Percentiles rank a stretch among this genome's conserved stretches.
These are phyloP conservation scores for Theocolax elegans DNA, from an alignment of 1,140 invertebrate species.

Conservation along the genomic window DNA sequence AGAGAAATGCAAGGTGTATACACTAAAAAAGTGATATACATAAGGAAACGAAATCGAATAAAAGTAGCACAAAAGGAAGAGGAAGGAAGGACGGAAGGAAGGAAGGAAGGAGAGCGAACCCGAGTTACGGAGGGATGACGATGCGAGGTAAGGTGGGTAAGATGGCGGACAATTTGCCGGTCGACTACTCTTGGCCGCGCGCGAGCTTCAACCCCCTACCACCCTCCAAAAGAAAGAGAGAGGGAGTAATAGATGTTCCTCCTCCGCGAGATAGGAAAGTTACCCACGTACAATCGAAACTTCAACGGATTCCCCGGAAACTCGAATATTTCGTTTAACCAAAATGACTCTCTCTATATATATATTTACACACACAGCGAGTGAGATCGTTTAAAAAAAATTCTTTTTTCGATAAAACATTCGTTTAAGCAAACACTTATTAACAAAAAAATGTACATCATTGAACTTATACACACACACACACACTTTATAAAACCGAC, in stretches of 20 bases:
- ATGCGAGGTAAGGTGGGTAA: constrained; percentile 60
- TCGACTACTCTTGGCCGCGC: constrained; percentile 67
- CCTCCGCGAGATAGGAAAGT: constrained; percentile 52
- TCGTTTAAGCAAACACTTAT: too few species aligned
- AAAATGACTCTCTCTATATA: too few species aligned
- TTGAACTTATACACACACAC: too few species aligned
- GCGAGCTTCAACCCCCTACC: constrained; percentile 54
- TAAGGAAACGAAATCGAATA: not conserved
- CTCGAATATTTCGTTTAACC: too few species aligned
- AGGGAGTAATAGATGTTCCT: constrained; percentile 66
- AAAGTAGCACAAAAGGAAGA: not conserved
- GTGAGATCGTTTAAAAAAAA: too few species aligned
- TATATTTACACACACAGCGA: too few species aligned
- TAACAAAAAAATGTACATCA: too few species aligned
- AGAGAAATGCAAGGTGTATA: too few species aligned
- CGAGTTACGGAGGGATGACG: constrained; percentile 47
- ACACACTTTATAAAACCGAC: too few species aligned
- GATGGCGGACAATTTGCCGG: constrained; percentile 69
- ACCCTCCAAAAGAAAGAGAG: too few species aligned
- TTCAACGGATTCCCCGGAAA: constrained; percentile 1
- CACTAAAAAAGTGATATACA: too few species aligned
- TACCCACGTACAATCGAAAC: constrained; percentile 38
- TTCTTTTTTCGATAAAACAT: too few species aligned
- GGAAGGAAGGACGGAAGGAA: not conserved
- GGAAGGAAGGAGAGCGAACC: constrained; percentile 39